Percentiles rank a stretch among this genome's conserved stretches.
phyloP scores from a whole-genome alignment of 2,113 vertebrate genomes.

The Erinaceus europaeus region DNA sequence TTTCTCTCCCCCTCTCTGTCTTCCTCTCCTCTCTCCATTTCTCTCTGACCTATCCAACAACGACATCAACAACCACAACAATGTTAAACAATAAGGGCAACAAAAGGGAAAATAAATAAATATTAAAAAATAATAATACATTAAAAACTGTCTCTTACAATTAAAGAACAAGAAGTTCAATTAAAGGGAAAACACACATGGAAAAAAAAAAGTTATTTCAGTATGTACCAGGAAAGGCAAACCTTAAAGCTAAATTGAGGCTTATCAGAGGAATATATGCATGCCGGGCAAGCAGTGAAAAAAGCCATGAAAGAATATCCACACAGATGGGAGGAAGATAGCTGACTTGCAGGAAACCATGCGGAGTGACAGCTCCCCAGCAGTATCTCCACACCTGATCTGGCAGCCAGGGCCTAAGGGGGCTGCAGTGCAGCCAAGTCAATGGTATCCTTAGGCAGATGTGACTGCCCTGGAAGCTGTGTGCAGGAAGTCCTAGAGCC shows the following conservation, averaged over 20 bases:
- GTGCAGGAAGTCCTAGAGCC: constrained; percentile 7
- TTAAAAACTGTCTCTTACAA: no score
- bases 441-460: constrained; percentile 45
- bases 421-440: constrained; percentile 39
- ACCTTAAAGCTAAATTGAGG: constrained; percentile 38
- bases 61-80: no score
- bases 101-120: no score
- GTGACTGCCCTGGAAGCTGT: not conserved
- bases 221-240: not conserved
- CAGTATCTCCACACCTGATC: constrained; percentile 69
- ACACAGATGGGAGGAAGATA: constrained; percentile 72
- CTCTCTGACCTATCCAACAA: no score
- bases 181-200: not conserved
- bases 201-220: not conserved
- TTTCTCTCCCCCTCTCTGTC: no score
- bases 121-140: no score
- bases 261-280: constrained; percentile 47
- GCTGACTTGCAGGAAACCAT: constrained; percentile 76
- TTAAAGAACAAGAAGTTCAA: not conserved
- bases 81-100: no score
- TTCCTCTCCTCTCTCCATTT: no score
- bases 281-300: constrained; percentile 36
- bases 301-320: constrained; percentile 36
- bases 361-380: constrained; percentile 68
- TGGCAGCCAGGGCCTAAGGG: constrained; percentile 57